Conservation (phyloP, 2,113 vertebrate species). For the Dendropsophus ebraccatus region DNA sequence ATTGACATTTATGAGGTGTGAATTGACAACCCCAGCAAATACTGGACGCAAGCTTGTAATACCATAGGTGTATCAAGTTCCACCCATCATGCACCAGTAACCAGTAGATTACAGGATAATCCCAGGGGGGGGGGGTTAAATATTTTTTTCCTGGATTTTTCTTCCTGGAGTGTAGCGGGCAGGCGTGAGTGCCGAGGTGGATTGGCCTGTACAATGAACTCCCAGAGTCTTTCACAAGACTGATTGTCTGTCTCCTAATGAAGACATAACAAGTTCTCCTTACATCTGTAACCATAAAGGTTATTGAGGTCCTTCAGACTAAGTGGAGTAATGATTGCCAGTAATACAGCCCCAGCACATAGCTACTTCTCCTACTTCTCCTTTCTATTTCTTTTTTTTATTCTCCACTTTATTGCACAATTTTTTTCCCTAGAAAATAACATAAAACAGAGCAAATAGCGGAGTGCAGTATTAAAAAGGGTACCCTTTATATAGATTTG, state of each 20-base stretch:
- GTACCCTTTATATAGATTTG: slow-evolving; percentile 8
- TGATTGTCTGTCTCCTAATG: slow-evolving; percentile 16
- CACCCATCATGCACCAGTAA: background rate
- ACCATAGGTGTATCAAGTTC: background rate
- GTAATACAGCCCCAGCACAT: slow-evolving; percentile 20
- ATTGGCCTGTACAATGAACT: slow-evolving; percentile 2
- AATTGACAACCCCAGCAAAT: too few species aligned
- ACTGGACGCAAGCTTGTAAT: too few species aligned
- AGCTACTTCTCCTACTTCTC: too few species aligned
- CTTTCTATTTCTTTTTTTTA: background rate
- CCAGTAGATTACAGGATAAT: background rate
- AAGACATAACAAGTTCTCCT: background rate
- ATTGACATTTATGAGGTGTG: too few species aligned
- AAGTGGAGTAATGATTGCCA: slow-evolving; percentile 16
- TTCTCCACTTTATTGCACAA: background rate
- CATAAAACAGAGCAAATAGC: too few species aligned
- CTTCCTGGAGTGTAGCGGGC: too few species aligned
- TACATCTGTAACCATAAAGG: background rate
- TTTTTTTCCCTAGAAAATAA: background rate
- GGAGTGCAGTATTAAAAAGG: too few species aligned
- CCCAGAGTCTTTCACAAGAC: slow-evolving; percentile 1
- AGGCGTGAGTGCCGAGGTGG: background rate
- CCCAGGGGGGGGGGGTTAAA: too few species aligned
- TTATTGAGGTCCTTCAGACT: slow-evolving; percentile 13
- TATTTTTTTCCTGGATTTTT: too few species aligned